Evolutionary conservation across 2,113 vertebrate species (phyloP).

Genomic region (Riparia riparia): DNA sequence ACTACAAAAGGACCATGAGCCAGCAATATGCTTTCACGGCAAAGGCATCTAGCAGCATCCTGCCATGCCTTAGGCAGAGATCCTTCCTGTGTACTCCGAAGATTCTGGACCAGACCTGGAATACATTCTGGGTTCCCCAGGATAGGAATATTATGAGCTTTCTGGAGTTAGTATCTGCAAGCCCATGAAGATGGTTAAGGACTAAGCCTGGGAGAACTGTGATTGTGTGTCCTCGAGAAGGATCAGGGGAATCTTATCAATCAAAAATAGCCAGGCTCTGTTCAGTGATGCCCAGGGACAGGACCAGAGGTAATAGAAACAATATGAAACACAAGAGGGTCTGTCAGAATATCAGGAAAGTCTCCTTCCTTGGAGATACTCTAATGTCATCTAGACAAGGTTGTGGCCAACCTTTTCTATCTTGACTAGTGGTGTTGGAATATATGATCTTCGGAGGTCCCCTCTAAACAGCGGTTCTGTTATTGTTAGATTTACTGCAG

Average conservation of each 20-base stretch:
- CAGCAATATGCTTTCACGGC: background rate
- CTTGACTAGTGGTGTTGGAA: background rate
- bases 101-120: background rate
- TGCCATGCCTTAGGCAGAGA: background rate
- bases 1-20: background rate
- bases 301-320: background rate
- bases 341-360: background rate
- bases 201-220: background rate
- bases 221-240: background rate
- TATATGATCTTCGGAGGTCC: background rate
- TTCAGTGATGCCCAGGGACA: background rate
- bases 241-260: background rate
- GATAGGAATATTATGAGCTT: rapidly evolving
- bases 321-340: background rate
- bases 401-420: background rate
- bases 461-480: background rate
- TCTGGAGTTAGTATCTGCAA: background rate
- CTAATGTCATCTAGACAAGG: background rate
- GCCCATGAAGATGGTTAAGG: background rate
- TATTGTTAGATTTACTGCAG: background rate
- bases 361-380: background rate
- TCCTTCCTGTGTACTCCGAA: background rate
- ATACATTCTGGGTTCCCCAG: background rate
- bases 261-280: background rate
- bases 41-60: background rate